phyloP scores from a whole-genome alignment of 2,113 vertebrate genomes.

The Pelmatolapia mariae region DNA sequence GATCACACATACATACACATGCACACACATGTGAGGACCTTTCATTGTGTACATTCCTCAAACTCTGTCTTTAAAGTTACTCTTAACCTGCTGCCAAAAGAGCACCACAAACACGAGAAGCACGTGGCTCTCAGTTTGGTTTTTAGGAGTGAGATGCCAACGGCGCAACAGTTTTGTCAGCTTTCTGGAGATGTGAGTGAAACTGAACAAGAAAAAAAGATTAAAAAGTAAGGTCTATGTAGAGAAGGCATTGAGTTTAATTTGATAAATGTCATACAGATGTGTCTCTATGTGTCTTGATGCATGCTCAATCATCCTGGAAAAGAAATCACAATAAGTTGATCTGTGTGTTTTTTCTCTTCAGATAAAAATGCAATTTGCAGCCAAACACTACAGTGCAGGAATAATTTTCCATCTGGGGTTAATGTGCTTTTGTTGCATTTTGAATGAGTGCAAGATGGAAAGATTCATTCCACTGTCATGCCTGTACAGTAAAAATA shows the following conservation, averaged over 20 bases:
- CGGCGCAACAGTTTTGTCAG: background rate
- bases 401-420: background rate
- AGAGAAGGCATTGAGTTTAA: background rate
- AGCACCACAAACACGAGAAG: background rate
- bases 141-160: background rate
- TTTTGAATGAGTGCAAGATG: background rate
- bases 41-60: constrained; percentile 21
- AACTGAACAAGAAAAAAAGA: background rate
- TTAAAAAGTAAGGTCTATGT: background rate
- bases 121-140: background rate
- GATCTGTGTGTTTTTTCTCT: background rate
- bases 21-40: constrained; percentile 8
- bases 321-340: background rate
- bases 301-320: background rate
- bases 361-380: background rate
- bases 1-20: constrained; percentile 9
- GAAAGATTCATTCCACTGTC: background rate
- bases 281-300: background rate
- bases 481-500: background rate
- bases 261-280: background rate
- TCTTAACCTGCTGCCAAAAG: background rate
- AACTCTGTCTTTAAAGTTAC: background rate
- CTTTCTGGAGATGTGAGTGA: background rate
- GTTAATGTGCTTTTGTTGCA: background rate
- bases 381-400: background rate